phyloP scores from a whole-genome alignment of 2,113 vertebrate genomes.

The Neolamprologus toae region DNA sequence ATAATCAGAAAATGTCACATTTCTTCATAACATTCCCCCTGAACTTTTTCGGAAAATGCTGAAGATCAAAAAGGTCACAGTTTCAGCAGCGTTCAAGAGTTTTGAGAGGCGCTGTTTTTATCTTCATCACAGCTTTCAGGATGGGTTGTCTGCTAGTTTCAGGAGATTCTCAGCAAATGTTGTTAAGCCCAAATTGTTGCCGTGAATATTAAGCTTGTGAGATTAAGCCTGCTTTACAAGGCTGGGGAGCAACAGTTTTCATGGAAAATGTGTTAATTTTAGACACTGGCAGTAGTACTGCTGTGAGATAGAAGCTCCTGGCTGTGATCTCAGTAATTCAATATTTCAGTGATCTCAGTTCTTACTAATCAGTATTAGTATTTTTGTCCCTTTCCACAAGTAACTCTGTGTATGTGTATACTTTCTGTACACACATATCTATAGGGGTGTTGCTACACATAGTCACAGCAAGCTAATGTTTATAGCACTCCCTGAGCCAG shows the following conservation, averaged over 20 bases:
- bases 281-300: background rate
- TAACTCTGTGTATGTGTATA: background rate
- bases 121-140: background rate
- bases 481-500: background rate
- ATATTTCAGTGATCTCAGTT: background rate
- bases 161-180: background rate
- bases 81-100: background rate
- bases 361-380: background rate
- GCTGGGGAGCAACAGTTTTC: background rate
- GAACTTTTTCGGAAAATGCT: accelerated
- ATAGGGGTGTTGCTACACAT: background rate
- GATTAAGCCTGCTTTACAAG: background rate
- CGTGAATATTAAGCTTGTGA: background rate
- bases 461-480: background rate
- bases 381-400: background rate
- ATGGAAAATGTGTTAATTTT: background rate
- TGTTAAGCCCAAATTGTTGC: background rate
- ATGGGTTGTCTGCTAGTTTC: background rate
- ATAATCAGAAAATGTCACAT: background rate
- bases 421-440: background rate
- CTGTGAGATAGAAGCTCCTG: background rate
- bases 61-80: background rate
- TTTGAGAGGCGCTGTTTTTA: background rate
- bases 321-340: background rate
- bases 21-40: background rate